Evolutionary conservation across 1,140 invertebrate genomes (phyloP), one percentile per base, ranked within the genome.

Genomic region (Andrena cerasifolii): DNA sequence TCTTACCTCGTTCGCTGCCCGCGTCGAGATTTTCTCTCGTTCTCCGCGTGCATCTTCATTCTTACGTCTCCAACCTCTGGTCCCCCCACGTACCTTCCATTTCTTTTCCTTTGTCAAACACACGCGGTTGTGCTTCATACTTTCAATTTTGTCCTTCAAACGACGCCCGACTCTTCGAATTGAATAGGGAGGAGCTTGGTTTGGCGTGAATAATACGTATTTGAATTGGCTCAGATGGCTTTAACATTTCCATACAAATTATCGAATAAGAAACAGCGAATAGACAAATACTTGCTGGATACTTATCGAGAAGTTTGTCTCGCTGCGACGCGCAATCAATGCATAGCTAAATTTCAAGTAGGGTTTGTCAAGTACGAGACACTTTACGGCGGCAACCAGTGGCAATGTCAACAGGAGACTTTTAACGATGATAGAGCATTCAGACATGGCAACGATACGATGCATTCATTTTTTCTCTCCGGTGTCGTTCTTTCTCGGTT

Each of bases 41-140:
- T 56, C 21, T 45, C 47, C 24, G 10, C 47, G n/a, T 51, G 45
- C 51, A 62, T 59, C 67, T 71, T 62, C 67, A 70, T 77, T 70
- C 61, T 66, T 71, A 61, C 53, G 54, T 77, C 54, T 59, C 31
- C 54, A 59, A 58, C 33, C 54, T 40, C 33, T 33, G 18, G 3
- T 28, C 51, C 43, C 14, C 31, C 3, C 59, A 58, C 77, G 61
- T 61, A 12, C n/a, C 54, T 12, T 10, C 66, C 33, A 59, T 77
- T 77, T 70, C 56, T 43, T 53, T 66, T 2, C n/a, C 26, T 58
- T 26, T 6, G n/a, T 21, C 45, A n/a, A 51, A 14, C 49, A 16
- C 24, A 7, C 10, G 16, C n/a, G 28, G 36, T 14, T 47, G 12
- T 67, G 73, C 58, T 75, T 31, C 58, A 61, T 49, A 59, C 74